Conservation (phyloP, 1,140 invertebrate species). For the Bradysia coprophila region DNA sequence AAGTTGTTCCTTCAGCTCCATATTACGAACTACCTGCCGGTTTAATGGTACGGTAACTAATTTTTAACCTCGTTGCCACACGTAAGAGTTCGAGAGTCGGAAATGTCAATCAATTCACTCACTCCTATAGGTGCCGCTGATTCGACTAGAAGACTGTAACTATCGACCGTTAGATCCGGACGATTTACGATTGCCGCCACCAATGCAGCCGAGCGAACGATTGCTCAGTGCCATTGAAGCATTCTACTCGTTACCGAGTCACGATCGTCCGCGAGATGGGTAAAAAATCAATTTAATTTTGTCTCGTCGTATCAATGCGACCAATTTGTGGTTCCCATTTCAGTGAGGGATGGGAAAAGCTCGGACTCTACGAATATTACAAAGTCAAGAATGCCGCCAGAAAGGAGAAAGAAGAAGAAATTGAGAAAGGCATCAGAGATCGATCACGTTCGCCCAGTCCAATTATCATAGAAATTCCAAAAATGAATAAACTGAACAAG, state of each 20-base stretch:
- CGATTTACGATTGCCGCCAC: slow-evolving; percentile 76
- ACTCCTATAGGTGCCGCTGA: no score
- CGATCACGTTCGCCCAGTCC: slow-evolving; percentile 57
- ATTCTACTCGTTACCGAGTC: slow-evolving; percentile 83
- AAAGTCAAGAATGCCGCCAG: slow-evolving; percentile 83
- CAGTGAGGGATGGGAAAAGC: slow-evolving; percentile 94
- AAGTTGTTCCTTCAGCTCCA: slow-evolving; percentile 74
- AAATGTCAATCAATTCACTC: no score
- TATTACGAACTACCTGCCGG: slow-evolving; percentile 94
- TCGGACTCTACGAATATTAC: slow-evolving; percentile 94
- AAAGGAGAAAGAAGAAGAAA: slow-evolving; percentile 76
- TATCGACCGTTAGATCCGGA: slow-evolving; percentile 82
- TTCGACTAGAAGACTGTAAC: slow-evolving; percentile 74
- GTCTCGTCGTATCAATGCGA: no score
- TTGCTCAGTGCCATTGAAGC: slow-evolving; percentile 83
- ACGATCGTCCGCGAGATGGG: slow-evolving; percentile 87
- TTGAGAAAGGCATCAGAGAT: slow-evolving; percentile 43
- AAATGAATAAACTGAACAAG: slow-evolving; percentile 25
- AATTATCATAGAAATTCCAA: slow-evolving; percentile 52
- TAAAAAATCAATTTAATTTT: slow-evolving; percentile 24
- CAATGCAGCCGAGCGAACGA: slow-evolving; percentile 81
- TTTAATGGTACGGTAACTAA: no score
- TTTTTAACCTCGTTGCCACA: no score
- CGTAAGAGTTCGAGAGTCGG: no score
- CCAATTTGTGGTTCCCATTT: slow-evolving; percentile 13